Conservation (phyloP, 2,797 vertebrate species). For the Phalanger gymnotis region DNA sequence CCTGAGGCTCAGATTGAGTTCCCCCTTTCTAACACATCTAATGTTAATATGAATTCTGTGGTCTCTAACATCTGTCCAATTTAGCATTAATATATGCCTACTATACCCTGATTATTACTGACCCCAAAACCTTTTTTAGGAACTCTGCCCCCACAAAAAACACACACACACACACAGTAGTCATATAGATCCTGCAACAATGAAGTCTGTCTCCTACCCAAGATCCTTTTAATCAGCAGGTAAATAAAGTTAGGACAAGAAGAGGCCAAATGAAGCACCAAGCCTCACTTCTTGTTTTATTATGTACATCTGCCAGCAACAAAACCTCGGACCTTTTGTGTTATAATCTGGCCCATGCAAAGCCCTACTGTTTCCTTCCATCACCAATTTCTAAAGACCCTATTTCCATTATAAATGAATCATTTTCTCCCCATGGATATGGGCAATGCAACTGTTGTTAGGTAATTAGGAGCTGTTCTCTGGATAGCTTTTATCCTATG, state of each 20-base stretch:
- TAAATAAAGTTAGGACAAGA: background rate
- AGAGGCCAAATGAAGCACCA: background rate
- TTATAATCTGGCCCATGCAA: background rate
- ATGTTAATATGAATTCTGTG: background rate
- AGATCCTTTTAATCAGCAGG: background rate
- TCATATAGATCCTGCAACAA: background rate
- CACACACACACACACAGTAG: background rate
- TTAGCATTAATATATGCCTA: background rate
- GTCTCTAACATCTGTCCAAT: background rate
- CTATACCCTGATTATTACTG: background rate
- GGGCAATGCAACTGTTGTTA: background rate
- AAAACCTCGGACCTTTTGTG: background rate
- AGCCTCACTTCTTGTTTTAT: background rate
- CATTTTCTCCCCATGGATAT: background rate
- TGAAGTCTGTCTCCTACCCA: background rate
- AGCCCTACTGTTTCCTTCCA: background rate
- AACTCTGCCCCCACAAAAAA: background rate
- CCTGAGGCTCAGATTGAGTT: background rate
- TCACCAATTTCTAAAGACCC: background rate
- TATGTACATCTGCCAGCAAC: background rate
- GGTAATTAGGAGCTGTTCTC: background rate
- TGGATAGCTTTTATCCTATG: background rate
- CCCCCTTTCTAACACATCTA: background rate
- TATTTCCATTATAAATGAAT: background rate
- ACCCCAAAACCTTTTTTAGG: background rate